Base-by-base conservation (phyloP, 2,113 vertebrate genomes). In the Gobio gobio region DNA sequence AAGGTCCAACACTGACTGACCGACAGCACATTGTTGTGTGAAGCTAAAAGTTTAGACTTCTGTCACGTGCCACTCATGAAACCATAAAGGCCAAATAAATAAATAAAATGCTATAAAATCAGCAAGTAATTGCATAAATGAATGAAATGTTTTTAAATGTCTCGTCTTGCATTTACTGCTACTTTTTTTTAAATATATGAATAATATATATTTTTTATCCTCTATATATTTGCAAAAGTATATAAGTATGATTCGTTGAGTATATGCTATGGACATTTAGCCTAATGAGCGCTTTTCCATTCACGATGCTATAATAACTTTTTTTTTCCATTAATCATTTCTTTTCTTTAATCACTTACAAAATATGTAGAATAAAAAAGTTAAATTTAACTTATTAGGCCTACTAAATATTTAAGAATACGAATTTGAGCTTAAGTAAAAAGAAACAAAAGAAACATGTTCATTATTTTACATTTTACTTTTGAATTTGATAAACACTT, bases 401-500 rank as follows among this genome's bases (percentile, higher is more conserved):
- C 36, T 40, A 76, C 24, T 10, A 51, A 29, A 76, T 54, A 76
- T 49, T 4, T 49, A 49, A 2, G 14, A 54, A 76, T 4, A 51
- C 10, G 8, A 29, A 29, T 54, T 76, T 54, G 2, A 76, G 49
- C 26, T 33, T 24, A 29, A 26, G 13, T 26, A 16, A 49, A 51
- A 9, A 76, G 40, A 76, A 76, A 54, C n/a, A 76, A 76, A 75
- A 75, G 14, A 54, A 51, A 18, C 47, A 13, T 26, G 74, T 12
- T 54, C 14, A 54, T 76, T 29, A 24, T 49, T n/a, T 12, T 24
- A 73, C 40, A 18, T 12, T 74, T 75, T 49, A 74, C 72, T 49
- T 72, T 72, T 40, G 29, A 68, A 6, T 70, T 64, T 45, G 40
- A 24, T 10, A n/a, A n/a, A 26, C 49, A 76, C 49, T 33, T 76